phyloP scores from a whole-genome alignment of 2,888 invertebrate species.

The Anaspis maculata region DNA sequence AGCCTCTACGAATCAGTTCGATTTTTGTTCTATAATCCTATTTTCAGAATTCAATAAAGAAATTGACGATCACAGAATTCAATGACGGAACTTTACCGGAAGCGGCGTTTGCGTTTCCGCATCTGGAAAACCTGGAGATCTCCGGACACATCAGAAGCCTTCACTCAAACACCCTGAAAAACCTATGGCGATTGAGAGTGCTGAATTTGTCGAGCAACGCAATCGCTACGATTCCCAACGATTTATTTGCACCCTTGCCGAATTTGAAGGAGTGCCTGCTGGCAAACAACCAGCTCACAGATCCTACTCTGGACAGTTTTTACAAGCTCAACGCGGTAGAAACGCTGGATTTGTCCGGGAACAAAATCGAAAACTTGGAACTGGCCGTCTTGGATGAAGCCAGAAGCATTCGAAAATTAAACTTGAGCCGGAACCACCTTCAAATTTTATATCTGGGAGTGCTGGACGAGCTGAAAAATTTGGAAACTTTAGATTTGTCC shows the following conservation, averaged over 20 bases:
- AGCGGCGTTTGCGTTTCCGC: not conserved
- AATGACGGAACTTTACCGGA: not conserved
- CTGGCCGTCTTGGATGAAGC: slow-evolving; percentile 19
- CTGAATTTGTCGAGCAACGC: slow-evolving; percentile 14
- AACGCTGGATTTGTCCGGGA: slow-evolving; percentile 16
- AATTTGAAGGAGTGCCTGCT: slow-evolving; percentile 14
- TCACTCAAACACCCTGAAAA: not conserved
- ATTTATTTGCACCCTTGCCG: slow-evolving; percentile 15
- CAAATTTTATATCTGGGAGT: slow-evolving; percentile 13
- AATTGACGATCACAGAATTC: not conserved
- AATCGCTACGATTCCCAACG: slow-evolving; percentile 16
- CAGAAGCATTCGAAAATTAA: slow-evolving; percentile 13
- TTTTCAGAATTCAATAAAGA: too few relatives aligned
- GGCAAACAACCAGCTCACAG: slow-evolving; percentile 16
- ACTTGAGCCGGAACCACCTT: slow-evolving; percentile 18
- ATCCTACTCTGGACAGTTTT: slow-evolving; percentile 18
- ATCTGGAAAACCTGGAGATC: slow-evolving; percentile 1
- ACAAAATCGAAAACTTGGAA: slow-evolving; percentile 16
- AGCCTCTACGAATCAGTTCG: too few relatives aligned
- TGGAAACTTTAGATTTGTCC: slow-evolving; percentile 17
- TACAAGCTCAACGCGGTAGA: slow-evolving; percentile 16
- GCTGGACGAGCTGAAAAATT: slow-evolving; percentile 18
- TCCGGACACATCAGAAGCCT: not conserved
- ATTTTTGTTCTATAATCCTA: too few relatives aligned
- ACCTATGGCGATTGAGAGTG: not conserved